A percentile compares a stretch with the other conserved stretches of the same genome.
Evolutionary conservation across 2,797 vertebrate genomes (phyloP).

Genomic region (Alosa sapidissima): DNA sequence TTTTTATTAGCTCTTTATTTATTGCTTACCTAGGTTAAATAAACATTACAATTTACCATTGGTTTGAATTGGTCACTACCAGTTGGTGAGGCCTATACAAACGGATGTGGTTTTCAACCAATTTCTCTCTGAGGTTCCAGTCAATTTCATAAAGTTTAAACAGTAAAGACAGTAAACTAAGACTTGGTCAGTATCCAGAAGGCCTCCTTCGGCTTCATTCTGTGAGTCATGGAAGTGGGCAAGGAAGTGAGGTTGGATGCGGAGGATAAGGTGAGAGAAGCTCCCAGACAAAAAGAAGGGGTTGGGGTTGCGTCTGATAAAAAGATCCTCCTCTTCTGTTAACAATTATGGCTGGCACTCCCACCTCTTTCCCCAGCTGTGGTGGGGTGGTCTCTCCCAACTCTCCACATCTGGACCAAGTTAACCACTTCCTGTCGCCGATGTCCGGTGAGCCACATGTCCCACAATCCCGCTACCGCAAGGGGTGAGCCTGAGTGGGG

Average conservation of each 20-base stretch:
- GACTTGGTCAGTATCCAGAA: background rate
- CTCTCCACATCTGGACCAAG: constrained; percentile 75
- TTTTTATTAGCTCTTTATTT: too few species aligned
- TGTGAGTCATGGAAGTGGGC: background rate
- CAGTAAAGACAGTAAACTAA: background rate
- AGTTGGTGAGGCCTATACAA: background rate
- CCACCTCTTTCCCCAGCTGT: constrained; percentile 57
- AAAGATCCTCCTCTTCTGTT: constrained; percentile 27
- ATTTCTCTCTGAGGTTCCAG: background rate
- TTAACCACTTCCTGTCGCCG: constrained; percentile 76
- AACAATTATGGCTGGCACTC: constrained; percentile 42
- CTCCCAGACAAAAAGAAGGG: background rate
- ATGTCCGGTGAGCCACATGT: constrained; percentile 68
- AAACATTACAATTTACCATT: background rate
- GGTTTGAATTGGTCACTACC: background rate
- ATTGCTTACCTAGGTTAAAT: background rate
- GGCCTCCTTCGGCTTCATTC: background rate
- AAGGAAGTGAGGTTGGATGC: background rate
- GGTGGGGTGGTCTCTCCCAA: constrained; percentile 56
- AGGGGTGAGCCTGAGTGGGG: constrained; percentile 42
- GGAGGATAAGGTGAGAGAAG: background rate
- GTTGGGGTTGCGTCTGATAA: background rate
- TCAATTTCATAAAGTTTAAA: background rate
- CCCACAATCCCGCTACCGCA: constrained; percentile 37
- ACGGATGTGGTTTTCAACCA: background rate